Conservation (phyloP, 2,797 vertebrate genomes). For the Phataginus tetradactyla region DNA sequence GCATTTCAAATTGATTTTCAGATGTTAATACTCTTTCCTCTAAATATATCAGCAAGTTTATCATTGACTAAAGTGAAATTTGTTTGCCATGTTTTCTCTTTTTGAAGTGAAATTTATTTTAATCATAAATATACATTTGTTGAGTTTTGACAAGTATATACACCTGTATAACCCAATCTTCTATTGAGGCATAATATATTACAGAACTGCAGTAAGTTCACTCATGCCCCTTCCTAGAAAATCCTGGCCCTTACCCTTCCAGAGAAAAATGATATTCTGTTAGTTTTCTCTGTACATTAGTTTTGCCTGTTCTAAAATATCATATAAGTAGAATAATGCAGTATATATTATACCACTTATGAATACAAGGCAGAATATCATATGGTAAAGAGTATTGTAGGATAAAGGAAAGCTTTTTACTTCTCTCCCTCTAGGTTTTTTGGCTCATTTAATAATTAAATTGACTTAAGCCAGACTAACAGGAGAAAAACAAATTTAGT, state of each 20-base stretch:
- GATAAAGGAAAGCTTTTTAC: background rate
- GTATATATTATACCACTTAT: background rate
- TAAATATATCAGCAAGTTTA: background rate
- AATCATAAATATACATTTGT: background rate
- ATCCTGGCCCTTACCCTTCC: background rate
- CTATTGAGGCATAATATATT: background rate
- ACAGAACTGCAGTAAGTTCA: background rate
- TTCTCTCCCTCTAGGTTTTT: background rate
- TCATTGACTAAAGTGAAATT: background rate
- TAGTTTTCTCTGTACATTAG: background rate
- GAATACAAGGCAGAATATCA: background rate
- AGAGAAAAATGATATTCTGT: background rate
- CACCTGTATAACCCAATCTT: background rate
- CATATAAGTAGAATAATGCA: background rate
- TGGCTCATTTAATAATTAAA: background rate
- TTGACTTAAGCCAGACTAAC: background rate
- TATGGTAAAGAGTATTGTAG: background rate
- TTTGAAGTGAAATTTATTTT: background rate
- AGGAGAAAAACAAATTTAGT: background rate
- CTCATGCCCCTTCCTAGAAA: background rate
- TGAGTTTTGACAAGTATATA: background rate
- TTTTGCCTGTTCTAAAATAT: conserved; percentile 26
- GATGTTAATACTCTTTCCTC: background rate
- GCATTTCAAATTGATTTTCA: background rate
- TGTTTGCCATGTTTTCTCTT: conserved; percentile 8